Conservation (phyloP, 1,140 invertebrate species). For the Conus betulinus region DNA sequence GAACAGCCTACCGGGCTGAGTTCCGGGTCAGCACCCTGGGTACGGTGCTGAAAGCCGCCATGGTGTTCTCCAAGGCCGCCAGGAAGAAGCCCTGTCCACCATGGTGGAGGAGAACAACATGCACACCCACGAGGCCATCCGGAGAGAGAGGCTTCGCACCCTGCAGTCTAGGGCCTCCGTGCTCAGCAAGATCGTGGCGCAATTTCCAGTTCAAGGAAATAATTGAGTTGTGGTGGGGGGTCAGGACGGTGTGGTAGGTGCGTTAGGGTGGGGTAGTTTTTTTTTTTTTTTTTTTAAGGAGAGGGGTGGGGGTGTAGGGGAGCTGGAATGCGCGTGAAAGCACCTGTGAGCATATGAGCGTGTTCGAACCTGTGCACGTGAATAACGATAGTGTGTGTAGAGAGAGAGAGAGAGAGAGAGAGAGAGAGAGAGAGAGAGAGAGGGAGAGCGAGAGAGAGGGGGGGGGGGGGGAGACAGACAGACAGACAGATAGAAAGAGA, state of each 20-base stretch:
- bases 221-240: neutral
- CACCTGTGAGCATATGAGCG: too few species aligned
- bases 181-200: constrained; percentile 18
- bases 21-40: constrained; percentile 41
- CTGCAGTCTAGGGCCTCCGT: constrained; percentile 37
- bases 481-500: too few species aligned
- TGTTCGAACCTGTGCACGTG: too few species aligned
- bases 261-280: too few species aligned
- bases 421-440: too few species aligned
- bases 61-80: constrained; percentile 53
- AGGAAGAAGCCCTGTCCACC: constrained; percentile 39
- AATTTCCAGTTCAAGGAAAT: neutral
- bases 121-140: constrained; percentile 44
- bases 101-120: constrained; percentile 50
- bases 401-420: too few species aligned
- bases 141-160: constrained; percentile 42
- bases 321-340: too few species aligned
- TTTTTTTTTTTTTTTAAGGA: too few species aligned
- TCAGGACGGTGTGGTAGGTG: neutral
- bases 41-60: constrained; percentile 46
- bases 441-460: too few species aligned
- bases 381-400: too few species aligned
- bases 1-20: constrained; percentile 40
- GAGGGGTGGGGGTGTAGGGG: too few species aligned
- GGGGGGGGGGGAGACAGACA: too few species aligned